Evolutionary conservation across 2,797 vertebrate species (phyloP).

Genomic region (Poliocrania exsul): DNA sequence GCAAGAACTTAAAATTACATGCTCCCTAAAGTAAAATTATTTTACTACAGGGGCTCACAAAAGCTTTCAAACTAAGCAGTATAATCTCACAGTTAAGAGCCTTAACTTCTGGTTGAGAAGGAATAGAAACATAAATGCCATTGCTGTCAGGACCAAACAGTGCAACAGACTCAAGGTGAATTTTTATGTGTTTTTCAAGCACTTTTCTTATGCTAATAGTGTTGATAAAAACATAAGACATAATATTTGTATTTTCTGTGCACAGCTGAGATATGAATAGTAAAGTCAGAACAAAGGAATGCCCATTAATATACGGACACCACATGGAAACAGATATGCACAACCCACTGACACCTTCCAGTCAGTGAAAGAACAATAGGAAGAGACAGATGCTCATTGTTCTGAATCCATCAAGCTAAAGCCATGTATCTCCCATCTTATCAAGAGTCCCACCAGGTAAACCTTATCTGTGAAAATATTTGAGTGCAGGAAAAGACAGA

Average conservation of each 20-base stretch:
- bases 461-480: background rate
- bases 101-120: slow-evolving; percentile 66
- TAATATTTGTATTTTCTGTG: background rate
- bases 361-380: background rate
- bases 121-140: slow-evolving; percentile 53
- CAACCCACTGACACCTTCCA: background rate
- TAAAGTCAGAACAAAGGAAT: slow-evolving; percentile 16
- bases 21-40: slow-evolving; percentile 77
- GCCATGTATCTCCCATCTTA: background rate
- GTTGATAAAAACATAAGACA: slow-evolving; percentile 14
- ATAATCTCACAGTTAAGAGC: slow-evolving; percentile 71
- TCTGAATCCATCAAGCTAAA: background rate
- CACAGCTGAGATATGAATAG: background rate
- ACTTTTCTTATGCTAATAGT: slow-evolving; percentile 5
- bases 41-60: slow-evolving; percentile 67
- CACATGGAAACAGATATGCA: background rate
- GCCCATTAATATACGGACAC: background rate
- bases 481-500: background rate
- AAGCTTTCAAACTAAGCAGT: slow-evolving; percentile 73
- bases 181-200: slow-evolving; percentile 29
- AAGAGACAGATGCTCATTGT: background rate
- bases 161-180: slow-evolving; percentile 44
- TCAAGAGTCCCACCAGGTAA: background rate
- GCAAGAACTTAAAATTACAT: slow-evolving; percentile 76
- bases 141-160: slow-evolving; percentile 37